Percentiles rank a stretch among this genome's conserved stretches.
phyloP scores from a whole-genome alignment of 1,140 invertebrate genomes.

The Akabosia matsudoensis region DNA sequence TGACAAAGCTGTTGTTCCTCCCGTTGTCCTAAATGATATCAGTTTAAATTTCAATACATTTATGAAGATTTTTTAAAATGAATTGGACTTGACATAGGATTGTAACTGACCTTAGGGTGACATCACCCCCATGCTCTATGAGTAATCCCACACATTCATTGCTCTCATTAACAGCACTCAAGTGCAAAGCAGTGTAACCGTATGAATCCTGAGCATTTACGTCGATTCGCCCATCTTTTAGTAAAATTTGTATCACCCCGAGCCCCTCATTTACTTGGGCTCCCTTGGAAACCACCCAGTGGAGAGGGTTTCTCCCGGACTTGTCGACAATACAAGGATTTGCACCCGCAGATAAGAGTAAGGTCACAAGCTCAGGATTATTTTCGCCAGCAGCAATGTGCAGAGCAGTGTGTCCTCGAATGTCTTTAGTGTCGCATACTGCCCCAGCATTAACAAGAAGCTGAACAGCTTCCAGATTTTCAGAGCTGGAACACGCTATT shows the following conservation, averaged over 20 bases:
- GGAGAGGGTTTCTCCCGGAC: conserved; percentile 49
- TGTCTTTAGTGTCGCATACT: conserved; percentile 30
- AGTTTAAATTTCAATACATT: conserved; percentile 32
- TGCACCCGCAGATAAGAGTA: conserved; percentile 53
- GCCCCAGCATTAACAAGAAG: conserved; percentile 40
- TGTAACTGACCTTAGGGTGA: conserved; percentile 60
- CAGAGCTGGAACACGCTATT: conserved; percentile 27
- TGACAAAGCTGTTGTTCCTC: conserved; percentile 70
- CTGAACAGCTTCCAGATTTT: conserved; percentile 29
- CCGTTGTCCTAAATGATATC: conserved; percentile 61
- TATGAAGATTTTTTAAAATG: too few relatives aligned
- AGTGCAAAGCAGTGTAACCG: conserved; percentile 81
- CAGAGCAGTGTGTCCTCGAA: background rate
- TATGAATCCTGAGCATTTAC: conserved; percentile 79
- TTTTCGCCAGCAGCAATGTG: conserved; percentile 54
- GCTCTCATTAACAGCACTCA: conserved; percentile 78
- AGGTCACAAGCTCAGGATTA: conserved; percentile 50
- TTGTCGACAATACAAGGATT: conserved; percentile 42
- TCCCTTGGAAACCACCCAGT: conserved; percentile 45
- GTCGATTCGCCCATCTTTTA: conserved; percentile 63
- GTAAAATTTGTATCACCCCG: conserved; percentile 64
- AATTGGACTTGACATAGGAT: conserved; percentile 30
- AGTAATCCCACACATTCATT: conserved; percentile 70
- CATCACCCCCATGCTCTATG: conserved; percentile 72
- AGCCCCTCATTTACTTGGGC: conserved; percentile 54